Evolutionary conservation across 2,113 vertebrate species (phyloP), one percentile per base, ranked within the genome.

Genomic region (Phalacrocorax pelagicus): DNA sequence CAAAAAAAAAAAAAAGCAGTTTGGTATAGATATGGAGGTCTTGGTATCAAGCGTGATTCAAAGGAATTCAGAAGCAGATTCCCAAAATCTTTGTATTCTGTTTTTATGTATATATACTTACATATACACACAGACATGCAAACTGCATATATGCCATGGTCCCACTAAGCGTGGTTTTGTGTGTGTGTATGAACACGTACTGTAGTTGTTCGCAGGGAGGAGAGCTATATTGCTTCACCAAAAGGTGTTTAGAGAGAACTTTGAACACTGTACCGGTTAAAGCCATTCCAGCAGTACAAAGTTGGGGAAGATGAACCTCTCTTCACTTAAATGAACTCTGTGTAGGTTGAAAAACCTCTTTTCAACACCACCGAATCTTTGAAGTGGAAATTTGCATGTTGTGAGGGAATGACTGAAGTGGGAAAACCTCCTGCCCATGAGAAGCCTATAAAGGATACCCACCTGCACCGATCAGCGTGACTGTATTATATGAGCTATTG

Each of bases 371-470:
- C 42, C 40, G 62, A 22, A 36, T 44, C 72, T 93, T 97, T 97
- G 96, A 97, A 96, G 94, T 22, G 36, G 44, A 86, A 95, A 90
- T 51, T 70, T 73, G 49, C 72, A 51, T 40, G 0, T 93, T 92
- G 91, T 86, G 92, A 92, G 81, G 89, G 46, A 75, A 40, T 84
- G 88, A 97, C 54, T 97, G 96, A 97, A 94, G 93, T 90, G 75
- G 84, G 87, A 91, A 92, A 96, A 42, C 42, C 86, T 70, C 86
- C 81, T 94, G 92, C 46, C 85, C 51, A 22, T 2, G 55, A 81
- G 93, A 80, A 89, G 49, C 17, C 63, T 73, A 2, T 71, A 95
- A 96, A 96, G 52, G 91, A 49, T 65, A 52, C 75, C 74, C 69
- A 47, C 49, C 58, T 84, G 87, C 71, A 79, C 65, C 0, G 21